Base-by-base conservation (phyloP, 1,140 invertebrate genomes). In the Euura lappo region DNA sequence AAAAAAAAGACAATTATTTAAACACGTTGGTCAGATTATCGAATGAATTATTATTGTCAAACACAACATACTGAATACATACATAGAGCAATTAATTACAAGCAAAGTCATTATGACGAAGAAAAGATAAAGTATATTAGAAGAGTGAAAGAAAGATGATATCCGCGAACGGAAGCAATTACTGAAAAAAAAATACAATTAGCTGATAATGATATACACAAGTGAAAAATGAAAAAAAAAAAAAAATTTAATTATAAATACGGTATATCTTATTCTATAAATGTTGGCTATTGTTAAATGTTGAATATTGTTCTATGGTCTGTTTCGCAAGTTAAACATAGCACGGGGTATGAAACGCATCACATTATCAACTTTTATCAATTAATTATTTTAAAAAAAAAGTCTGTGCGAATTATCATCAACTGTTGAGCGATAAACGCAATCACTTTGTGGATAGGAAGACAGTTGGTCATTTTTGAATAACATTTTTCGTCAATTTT, bases 261-360 rank as follows among this genome's bases (percentile, higher is more conserved):
- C 75, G 83, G 84, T 87, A 28, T 28, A 86, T 86, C 83, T 85
- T 86, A 86, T 85, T 86, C 84, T 87, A 86, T 87, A 87, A 85
- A 87, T 87, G 85, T 87, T 87, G 85, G 85, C 85, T 87, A 87
- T 86, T 87, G 85, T 87, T 87, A 87, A 86, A 87, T 87, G 84
- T 86, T 87, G 81, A 86, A 84, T 87, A 86, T 86, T 86, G 84
- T 87, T 87, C 85, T 77, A 79, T 82, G 79, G 76, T 78, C 51
- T n/a, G 51, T 60, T 60, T 60, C 51, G 51, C 13, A 60, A 60
- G 51, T 60, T 60, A 60, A 60, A 3, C 13, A 60, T 60, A 60
- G 51, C 51, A 60, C 51, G 51, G 51, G 51, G 51, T 60, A 60
- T 28, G 28, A 28, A 28, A 28, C 28, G 1, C 28, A 28, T 28